phyloP scores from a whole-genome alignment of 2,888 invertebrate species.

The Lycocerus yunnanus region DNA sequence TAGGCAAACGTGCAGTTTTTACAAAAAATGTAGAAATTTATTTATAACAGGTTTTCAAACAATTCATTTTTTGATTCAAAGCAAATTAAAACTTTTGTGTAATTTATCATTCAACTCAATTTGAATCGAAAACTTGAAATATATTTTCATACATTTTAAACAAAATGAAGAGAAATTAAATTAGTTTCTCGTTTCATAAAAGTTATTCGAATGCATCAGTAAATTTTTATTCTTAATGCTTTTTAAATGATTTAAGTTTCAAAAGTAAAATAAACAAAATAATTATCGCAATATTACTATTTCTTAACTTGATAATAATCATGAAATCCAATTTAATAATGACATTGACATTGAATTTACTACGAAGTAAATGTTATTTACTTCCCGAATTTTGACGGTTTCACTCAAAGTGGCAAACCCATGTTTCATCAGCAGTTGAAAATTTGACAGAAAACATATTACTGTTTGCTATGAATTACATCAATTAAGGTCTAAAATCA shows the following conservation, averaged over 20 bases:
- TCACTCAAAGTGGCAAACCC: neutral
- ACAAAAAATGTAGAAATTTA: neutral
- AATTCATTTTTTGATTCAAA: neutral
- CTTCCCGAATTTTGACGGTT: neutral
- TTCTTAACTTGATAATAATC: neutral
- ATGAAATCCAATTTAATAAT: neutral
- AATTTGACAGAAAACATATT: neutral
- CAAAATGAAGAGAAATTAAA: neutral
- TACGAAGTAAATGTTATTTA: neutral
- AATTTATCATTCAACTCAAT: neutral
- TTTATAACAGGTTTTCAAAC: neutral
- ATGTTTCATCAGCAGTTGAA: neutral
- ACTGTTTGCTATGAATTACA: neutral
- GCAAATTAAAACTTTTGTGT: neutral
- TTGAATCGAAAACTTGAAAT: neutral
- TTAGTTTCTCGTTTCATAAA: neutral
- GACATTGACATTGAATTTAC: neutral
- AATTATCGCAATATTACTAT: neutral
- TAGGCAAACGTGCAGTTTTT: no score
- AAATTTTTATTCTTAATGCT: neutral
- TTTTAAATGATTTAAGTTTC: neutral
- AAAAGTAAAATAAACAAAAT: neutral
- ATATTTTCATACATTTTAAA: neutral
- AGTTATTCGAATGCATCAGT: neutral
- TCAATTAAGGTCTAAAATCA: neutral